Evolutionary conservation across 2,888 invertebrate genomes (phyloP).

Genomic region (Periphyllus acericola): DNA sequence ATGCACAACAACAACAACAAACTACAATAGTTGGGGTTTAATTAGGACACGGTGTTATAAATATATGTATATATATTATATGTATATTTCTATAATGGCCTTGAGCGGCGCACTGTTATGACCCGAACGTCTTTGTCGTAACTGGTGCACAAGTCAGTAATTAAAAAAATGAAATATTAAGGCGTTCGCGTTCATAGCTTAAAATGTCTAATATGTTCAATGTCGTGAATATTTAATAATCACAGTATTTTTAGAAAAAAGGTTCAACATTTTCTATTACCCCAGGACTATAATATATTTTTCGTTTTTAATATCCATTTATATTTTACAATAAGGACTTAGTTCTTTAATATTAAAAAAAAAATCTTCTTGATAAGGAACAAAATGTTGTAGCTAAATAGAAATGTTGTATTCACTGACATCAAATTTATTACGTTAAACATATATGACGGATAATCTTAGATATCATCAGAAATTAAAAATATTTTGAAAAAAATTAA

Average conservation of each 20-base stretch:
- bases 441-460: too few species aligned
- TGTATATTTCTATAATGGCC: not conserved
- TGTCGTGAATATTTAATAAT: not conserved
- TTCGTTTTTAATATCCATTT: not conserved
- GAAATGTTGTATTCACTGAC: too few species aligned
- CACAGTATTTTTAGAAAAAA: not conserved
- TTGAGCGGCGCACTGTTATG: not conserved
- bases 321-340: not conserved
- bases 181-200: not conserved
- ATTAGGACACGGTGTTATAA: not conserved
- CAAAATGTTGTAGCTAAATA: too few species aligned
- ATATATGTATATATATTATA: not conserved
- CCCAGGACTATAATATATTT: not conserved
- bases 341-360: not conserved
- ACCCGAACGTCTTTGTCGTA: not conserved
- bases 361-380: too few species aligned
- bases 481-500: too few species aligned
- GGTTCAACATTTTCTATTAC: not conserved
- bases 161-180: slow-evolving; percentile 39
- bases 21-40: not conserved
- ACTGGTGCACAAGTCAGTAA: slow-evolving; percentile 8
- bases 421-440: too few species aligned
- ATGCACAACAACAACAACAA: not conserved
- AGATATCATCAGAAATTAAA: too few species aligned
- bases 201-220: not conserved